Conservation (phyloP, 1,140 invertebrate genomes). For the Sinella curviseta region DNA sequence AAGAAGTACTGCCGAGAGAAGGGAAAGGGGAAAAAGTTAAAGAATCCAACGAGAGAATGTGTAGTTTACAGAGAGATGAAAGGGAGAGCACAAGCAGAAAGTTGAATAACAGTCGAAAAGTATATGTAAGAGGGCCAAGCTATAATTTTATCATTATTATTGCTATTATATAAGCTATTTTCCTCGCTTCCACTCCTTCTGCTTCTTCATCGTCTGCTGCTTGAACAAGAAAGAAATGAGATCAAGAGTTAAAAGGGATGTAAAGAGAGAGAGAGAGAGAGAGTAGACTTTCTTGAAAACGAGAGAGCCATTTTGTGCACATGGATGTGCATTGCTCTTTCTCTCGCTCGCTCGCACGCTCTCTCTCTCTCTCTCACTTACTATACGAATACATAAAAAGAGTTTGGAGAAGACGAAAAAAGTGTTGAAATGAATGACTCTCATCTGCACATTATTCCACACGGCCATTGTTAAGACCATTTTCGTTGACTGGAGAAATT, state of each 20-base stretch:
- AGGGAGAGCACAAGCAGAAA: not conserved
- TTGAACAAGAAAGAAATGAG: too few relatives aligned
- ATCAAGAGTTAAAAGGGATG: not conserved
- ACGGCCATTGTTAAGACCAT: not conserved
- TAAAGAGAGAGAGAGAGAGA: not conserved
- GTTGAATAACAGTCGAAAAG: constrained; percentile 11
- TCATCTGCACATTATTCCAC: too few relatives aligned
- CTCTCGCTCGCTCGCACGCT: too few relatives aligned
- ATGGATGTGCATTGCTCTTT: too few relatives aligned
- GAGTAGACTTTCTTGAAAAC: too few relatives aligned
- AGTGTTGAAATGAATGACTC: not conserved
- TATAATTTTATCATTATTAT: constrained; percentile 3
- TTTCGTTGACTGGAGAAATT: not conserved
- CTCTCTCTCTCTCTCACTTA: too few relatives aligned
- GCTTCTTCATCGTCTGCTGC: not conserved
- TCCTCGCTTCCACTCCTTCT: not conserved
- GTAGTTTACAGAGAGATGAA: not conserved
- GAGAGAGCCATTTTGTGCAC: too few relatives aligned
- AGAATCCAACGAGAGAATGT: too few relatives aligned
- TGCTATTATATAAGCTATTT: constrained; percentile 5
- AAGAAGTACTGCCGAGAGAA: too few relatives aligned
- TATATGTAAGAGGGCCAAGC: not conserved
- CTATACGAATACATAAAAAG: too few relatives aligned
- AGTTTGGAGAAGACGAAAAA: too few relatives aligned
- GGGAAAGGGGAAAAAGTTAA: not conserved